Conservation (phyloP, 2,797 vertebrate species). For the Balearica regulorum region DNA sequence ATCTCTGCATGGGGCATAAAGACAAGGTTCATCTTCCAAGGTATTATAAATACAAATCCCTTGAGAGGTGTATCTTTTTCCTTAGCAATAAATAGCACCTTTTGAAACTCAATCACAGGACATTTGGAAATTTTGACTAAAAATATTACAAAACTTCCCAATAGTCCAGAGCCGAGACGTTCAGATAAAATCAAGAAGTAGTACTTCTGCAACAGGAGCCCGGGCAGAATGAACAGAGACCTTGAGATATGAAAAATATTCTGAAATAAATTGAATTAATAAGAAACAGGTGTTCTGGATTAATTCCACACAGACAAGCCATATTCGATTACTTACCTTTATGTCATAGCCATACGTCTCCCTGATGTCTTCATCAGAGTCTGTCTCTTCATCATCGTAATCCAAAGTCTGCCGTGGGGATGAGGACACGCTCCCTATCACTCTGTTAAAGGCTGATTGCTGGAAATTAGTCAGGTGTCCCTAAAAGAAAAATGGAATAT, state of each 20-base stretch:
- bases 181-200: background rate
- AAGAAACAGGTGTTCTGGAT: background rate
- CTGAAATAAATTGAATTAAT: background rate
- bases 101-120: background rate
- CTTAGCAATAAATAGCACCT: background rate
- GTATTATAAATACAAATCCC: background rate
- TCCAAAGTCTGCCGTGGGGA: constrained; percentile 90
- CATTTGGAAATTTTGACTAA: background rate
- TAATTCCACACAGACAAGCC: background rate
- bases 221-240: accelerated
- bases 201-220: background rate
- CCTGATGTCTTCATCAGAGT: constrained; percentile 96
- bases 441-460: constrained; percentile 93
- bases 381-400: constrained; percentile 97
- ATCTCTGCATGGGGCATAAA: background rate
- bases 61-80: background rate
- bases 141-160: background rate
- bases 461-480: constrained; percentile 97
- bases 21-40: background rate
- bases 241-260: background rate
- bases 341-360: constrained; percentile 94
- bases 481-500: constrained; percentile 62
- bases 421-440: constrained; percentile 79
- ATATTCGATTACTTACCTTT: constrained; percentile 76
- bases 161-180: background rate